A percentile compares a stretch with the other conserved stretches of the same genome.
Conservation (phyloP, 92 coral and sea anemone genomes). For the Hydrozoanthus gracilis region DNA sequence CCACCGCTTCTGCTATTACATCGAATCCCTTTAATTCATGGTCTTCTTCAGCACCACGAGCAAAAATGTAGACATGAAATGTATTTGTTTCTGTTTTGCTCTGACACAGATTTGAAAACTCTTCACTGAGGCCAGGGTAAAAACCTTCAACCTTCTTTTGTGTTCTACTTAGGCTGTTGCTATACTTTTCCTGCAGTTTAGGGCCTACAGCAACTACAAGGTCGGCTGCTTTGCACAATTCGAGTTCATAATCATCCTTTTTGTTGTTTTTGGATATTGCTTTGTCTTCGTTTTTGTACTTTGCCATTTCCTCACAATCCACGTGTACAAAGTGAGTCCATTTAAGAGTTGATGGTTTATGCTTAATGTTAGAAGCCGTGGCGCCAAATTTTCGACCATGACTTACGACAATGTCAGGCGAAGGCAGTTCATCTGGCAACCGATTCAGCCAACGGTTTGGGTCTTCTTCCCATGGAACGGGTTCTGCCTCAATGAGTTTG, state of each 20-base stretch:
- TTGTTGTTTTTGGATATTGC: background rate
- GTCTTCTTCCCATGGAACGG: background rate
- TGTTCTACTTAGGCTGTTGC: background rate
- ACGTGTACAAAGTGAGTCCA: conserved; percentile 9
- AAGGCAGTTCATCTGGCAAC: background rate
- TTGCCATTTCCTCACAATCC: background rate
- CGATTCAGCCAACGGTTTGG: background rate
- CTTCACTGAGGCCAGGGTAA: background rate
- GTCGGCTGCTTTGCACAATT: background rate
- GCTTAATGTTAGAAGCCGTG: background rate
- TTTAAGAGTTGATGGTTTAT: background rate
- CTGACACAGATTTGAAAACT: background rate
- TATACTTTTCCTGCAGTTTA: background rate
- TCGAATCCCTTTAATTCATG: background rate
- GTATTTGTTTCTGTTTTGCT: background rate
- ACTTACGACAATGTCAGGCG: background rate
- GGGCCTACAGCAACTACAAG: background rate
- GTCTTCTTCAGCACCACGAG: background rate
- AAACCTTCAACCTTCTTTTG: background rate
- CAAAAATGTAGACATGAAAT: background rate
- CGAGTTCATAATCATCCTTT: background rate
- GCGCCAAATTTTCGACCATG: conserved; percentile 11
- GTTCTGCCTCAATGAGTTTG: background rate
- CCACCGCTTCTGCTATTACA: background rate
- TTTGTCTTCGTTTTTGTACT: background rate